Conservation (phyloP, 2,113 vertebrate species). For the Equus przewalskii region DNA sequence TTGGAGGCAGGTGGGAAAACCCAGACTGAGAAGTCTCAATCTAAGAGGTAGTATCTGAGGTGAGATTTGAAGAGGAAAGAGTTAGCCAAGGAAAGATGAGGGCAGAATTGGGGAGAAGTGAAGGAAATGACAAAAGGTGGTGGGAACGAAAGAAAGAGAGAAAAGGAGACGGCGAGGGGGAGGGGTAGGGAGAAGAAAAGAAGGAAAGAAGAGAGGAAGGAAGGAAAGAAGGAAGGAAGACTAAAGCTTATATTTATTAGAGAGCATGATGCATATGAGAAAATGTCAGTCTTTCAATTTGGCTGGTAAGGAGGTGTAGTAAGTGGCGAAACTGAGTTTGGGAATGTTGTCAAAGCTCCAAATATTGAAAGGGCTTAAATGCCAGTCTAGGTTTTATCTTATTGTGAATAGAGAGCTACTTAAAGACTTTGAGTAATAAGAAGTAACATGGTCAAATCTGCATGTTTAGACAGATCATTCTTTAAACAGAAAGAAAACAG, state of each 20-base stretch:
- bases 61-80: background rate
- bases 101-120: background rate
- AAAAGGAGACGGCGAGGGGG: background rate
- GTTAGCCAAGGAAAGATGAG: background rate
- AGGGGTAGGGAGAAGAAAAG: background rate
- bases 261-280: background rate
- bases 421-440: background rate
- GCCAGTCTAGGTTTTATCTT: background rate
- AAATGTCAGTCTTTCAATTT: background rate
- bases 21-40: background rate
- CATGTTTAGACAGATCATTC: background rate
- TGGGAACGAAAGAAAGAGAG: background rate
- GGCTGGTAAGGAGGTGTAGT: too few species aligned
- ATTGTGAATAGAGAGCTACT: background rate
- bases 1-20: background rate
- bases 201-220: background rate
- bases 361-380: background rate
- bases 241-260: background rate
- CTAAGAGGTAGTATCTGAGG: too few species aligned
- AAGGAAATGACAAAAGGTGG: background rate
- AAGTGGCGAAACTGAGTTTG: background rate
- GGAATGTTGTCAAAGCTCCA: background rate
- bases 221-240: background rate
- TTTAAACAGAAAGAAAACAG: background rate
- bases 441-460: background rate